A percentile compares a stretch with the other conserved stretches of the same genome.
Conservation (phyloP, 2,888 invertebrate genomes). For the Dastarcus helophoroides region DNA sequence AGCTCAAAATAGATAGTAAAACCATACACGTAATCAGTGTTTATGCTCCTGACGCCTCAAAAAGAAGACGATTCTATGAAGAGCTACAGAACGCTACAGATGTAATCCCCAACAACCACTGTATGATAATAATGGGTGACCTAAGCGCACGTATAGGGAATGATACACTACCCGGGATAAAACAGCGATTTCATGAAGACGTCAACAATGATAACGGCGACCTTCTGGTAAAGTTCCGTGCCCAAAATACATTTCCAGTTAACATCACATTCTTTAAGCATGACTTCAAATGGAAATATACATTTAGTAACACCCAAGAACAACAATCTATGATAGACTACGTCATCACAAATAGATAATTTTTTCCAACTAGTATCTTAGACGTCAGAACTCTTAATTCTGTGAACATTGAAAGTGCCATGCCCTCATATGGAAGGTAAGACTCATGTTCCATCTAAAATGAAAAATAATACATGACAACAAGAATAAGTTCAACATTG, state of each 20-base stretch:
- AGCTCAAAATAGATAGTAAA: constrained; percentile 5
- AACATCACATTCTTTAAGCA: constrained; percentile 11
- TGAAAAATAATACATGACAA: constrained; percentile 2
- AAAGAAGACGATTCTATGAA: constrained; percentile 4
- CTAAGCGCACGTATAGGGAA: constrained; percentile 10
- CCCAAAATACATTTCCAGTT: constrained; percentile 9
- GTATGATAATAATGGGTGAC: constrained; percentile 4
- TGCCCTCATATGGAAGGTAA: constrained; percentile 10
- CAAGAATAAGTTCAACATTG: constrained; percentile 6
- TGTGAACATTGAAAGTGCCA: constrained; percentile 9
- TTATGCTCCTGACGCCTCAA: constrained; percentile 8
- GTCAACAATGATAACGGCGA: constrained; percentile 10
- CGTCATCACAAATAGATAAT: constrained; percentile 9
- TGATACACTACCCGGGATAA: constrained; percentile 6
- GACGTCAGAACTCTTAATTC: constrained; percentile 11
- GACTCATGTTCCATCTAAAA: constrained; percentile 4
- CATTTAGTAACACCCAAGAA: constrained; percentile 9
- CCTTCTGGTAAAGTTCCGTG: constrained; percentile 9
- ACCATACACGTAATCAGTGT: constrained; percentile 6
- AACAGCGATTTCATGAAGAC: constrained; percentile 9
- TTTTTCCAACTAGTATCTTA: constrained; percentile 8
- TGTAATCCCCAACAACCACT: constrained; percentile 4
- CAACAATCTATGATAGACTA: constrained; percentile 10
- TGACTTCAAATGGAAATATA: constrained; percentile 8
- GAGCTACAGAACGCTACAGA: constrained; percentile 5